These are phyloP conservation scores for Drosophila rufa DNA, from an alignment of 1,140 invertebrate genomes.

Conservation along the genomic window DNA sequence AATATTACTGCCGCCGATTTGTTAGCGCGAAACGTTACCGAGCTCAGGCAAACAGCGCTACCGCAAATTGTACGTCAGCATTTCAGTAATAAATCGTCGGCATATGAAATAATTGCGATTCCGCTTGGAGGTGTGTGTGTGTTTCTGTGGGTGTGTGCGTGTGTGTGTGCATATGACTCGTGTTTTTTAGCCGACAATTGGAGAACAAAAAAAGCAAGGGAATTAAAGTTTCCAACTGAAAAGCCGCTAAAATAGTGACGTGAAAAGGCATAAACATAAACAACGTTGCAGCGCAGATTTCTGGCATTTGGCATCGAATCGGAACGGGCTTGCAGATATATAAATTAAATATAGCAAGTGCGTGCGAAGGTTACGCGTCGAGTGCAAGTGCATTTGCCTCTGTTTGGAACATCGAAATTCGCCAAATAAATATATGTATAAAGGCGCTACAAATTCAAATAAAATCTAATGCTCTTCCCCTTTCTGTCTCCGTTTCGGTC, in stretches of 20 bases:
- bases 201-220: conserved; percentile 43
- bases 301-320: conserved; percentile 15
- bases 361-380: conserved; percentile 44
- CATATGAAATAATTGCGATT: conserved; percentile 10
- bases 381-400: conserved; percentile 47
- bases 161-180: conserved; percentile 64
- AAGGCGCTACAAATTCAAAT: conserved; percentile 47
- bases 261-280: conserved; percentile 13
- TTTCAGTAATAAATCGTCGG: conserved; percentile 20
- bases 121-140: conserved; percentile 12
- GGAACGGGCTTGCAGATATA: conserved; percentile 24
- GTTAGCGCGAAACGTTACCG: conserved; percentile 27
- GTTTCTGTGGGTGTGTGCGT: conserved; percentile 29
- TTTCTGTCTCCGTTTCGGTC: conserved; percentile 3
- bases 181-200: conserved; percentile 73
- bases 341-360: conserved; percentile 54
- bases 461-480: conserved; percentile 38
- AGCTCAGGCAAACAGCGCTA: conserved; percentile 14
- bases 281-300: conserved; percentile 12
- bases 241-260: conserved; percentile 17
- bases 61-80: conserved; percentile 25
- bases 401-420: conserved; percentile 29
- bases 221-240: conserved; percentile 28
- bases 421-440: conserved; percentile 24
- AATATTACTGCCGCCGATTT: conserved; percentile 35